Conservation (phyloP, 2,113 vertebrate species). For the Blennius ocellaris region DNA sequence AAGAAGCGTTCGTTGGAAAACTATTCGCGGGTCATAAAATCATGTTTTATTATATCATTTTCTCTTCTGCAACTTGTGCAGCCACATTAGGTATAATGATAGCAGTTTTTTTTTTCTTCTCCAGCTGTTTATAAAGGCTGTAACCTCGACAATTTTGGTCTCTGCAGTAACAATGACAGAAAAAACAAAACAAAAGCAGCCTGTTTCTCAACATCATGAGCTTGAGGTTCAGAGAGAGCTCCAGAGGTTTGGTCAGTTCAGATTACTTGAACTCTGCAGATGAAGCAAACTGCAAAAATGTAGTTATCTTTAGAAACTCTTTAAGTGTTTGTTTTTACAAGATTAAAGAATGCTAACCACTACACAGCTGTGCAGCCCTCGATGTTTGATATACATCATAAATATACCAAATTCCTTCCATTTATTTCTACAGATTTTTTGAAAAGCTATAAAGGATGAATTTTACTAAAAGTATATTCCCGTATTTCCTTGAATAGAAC, state of each 20-base stretch:
- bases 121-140: conserved; percentile 40
- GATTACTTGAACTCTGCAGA: neutral
- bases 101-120: conserved; percentile 8
- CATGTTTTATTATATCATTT: conserved; percentile 44
- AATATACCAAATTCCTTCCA: too few relatives aligned
- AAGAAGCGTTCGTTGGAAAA: conserved; percentile 29
- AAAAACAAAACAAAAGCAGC: conserved; percentile 11
- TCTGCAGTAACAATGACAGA: conserved; percentile 38
- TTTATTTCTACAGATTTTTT: too few relatives aligned
- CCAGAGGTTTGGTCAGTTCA: conserved; percentile 18
- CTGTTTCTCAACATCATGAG: conserved; percentile 52
- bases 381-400: too few relatives aligned
- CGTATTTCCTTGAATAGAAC: too few relatives aligned
- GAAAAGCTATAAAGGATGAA: too few relatives aligned
- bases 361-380: too few relatives aligned
- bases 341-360: too few relatives aligned
- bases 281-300: too few relatives aligned
- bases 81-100: conserved; percentile 35
- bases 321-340: too few relatives aligned
- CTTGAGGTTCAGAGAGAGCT: conserved; percentile 48
- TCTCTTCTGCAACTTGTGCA: conserved; percentile 26
- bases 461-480: too few relatives aligned
- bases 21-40: conserved; percentile 55
- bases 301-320: too few relatives aligned
- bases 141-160: conserved; percentile 58